These are phyloP conservation scores for Alexandromys fortis DNA, from an alignment of 2,113 vertebrate genomes.

Conservation along the genomic window DNA sequence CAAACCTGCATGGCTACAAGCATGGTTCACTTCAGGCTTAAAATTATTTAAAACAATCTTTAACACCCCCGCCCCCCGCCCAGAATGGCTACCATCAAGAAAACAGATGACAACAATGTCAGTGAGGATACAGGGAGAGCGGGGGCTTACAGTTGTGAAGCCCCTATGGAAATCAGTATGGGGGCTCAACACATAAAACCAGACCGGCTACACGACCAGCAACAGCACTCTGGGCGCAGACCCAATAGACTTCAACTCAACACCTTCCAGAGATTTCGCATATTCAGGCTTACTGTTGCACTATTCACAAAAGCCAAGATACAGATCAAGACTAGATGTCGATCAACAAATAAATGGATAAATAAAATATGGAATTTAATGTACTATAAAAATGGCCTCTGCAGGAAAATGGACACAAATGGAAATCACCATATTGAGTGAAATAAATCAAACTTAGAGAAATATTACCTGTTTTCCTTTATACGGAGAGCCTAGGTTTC, in stretches of 20 bases:
- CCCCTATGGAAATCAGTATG: neutral
- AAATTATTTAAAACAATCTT: conserved; percentile 51
- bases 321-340: neutral
- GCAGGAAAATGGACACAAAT: neutral
- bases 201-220: neutral
- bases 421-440: neutral
- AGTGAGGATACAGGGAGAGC: neutral
- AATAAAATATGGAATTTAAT: neutral
- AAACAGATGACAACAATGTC: neutral
- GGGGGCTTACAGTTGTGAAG: neutral
- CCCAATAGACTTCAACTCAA: neutral
- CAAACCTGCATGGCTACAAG: neutral
- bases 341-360: neutral
- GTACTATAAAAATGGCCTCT: neutral
- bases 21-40: neutral
- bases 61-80: neutral
- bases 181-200: neutral
- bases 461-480: neutral
- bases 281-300: neutral
- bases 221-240: too few relatives aligned
- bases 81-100: neutral
- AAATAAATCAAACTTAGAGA: neutral
- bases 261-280: neutral
- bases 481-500: neutral
- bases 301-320: neutral